Base-by-base conservation (phyloP, 1,140 invertebrate species). In the Subanguina moxae region DNA sequence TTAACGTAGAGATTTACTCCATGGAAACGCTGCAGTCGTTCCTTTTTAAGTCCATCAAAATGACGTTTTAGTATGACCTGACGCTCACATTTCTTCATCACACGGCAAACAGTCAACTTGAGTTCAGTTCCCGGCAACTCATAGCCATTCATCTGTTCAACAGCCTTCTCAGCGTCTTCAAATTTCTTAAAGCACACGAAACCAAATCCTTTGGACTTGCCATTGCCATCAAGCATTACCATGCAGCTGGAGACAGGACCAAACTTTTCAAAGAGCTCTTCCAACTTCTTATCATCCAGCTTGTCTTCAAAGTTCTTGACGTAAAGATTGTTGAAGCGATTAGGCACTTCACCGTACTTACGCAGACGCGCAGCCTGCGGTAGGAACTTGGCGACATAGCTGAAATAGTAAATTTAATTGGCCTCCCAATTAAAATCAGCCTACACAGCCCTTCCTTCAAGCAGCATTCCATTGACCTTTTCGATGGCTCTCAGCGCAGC, bases 1-100 rank as follows among this genome's bases (percentile, higher is more conserved):
- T 98, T 98, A 0, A 98, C 94, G 84, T 97, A 98, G 71, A 98
- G 86, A 83, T 98, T 98, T 1, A 98, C 94, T 58, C 94, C 95
- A 77, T 87, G 86, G 80, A 86, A 87, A 27, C 93, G 88, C 80
- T 90, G 96, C 76, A 97, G 87, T 28, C 94, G 87, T 83, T 98
- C 94, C 77, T 92, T 90, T 84, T 97, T 97, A 23, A 95, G 84
- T 80, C 91, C 89, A 80, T 98, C 94, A 83, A 96, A 96, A 82
- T 93, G 93, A 46, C 93, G 89, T 78, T 94, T 95, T 1, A 99
- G 84, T 83, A 98, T 95, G 77, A 92, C 90, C 83, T 96, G 93
- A 70, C 95, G 89, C 83, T 99, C 95, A 23, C 91, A 90, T 84
- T 97, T 96, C 87, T 98, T 98, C 83, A 98, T 95, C 57, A 95